phyloP scores from a whole-genome alignment of 1,140 invertebrate species.

The Stegodyphus dumicola region DNA sequence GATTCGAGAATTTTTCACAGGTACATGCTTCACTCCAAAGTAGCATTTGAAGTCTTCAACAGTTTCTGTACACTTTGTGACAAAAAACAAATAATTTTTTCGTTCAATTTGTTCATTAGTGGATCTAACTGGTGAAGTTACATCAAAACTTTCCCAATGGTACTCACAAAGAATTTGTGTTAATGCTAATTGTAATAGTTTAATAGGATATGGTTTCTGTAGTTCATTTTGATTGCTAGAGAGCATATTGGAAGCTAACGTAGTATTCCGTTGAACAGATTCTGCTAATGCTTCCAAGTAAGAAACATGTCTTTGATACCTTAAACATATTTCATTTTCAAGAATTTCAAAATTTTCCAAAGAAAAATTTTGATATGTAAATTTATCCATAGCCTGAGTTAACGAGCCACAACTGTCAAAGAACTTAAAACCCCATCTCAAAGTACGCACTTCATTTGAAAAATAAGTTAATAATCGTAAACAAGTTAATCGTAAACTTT shows the following conservation, averaged over 20 bases:
- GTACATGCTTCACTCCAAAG: conserved; percentile 11
- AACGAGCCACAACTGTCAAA: conserved; percentile 38
- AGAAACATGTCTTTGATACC: conserved; percentile 32
- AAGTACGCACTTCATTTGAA: not conserved
- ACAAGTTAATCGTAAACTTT: conserved; percentile 34
- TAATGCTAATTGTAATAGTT: conserved; percentile 38
- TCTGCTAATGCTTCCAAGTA: conserved; percentile 24
- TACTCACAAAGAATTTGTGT: conserved; percentile 42
- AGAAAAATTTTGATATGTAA: conserved; percentile 18
- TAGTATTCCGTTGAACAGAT: not conserved
- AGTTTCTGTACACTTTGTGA: conserved; percentile 7
- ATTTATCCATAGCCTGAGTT: conserved; percentile 45
- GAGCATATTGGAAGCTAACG: not conserved
- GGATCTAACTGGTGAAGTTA: conserved; percentile 14
- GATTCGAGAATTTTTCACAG: not conserved
- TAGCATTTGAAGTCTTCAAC: conserved; percentile 1
- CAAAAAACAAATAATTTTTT: conserved; percentile 35
- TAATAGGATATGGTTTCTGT: not conserved
- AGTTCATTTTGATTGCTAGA: not conserved
- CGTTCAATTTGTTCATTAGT: not conserved
- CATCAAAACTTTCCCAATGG: conserved; percentile 29
- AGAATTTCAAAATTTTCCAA: conserved; percentile 47
- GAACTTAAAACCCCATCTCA: conserved; percentile 55
- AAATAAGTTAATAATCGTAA: conserved; percentile 44
- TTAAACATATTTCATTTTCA: conserved; percentile 46